Evolutionary conservation across 2,113 vertebrate genomes (phyloP).

Genomic region (Melanerpes aurifrons): DNA sequence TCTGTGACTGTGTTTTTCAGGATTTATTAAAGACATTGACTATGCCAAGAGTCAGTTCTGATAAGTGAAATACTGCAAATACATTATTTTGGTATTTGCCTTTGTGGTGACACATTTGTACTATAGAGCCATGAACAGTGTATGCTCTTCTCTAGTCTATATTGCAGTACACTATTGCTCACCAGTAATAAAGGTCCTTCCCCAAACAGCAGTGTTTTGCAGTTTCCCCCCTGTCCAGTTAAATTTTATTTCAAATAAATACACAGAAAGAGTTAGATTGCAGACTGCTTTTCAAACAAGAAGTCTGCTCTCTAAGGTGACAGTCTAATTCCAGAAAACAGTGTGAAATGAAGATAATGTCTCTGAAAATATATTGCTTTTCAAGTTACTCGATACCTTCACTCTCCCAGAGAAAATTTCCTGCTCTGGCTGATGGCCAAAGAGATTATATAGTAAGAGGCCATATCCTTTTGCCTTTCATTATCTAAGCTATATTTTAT

Average conservation of each 20-base stretch:
- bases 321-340: conserved; percentile 61
- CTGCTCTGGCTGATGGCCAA: conserved; percentile 73
- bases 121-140: not conserved
- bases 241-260: conserved; percentile 1
- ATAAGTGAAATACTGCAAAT: not conserved
- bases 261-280: not conserved
- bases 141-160: not conserved
- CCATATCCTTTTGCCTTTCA: conserved; percentile 65
- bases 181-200: not conserved
- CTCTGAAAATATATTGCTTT: conserved; percentile 66
- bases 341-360: conserved; percentile 34
- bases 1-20: not conserved
- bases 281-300: conserved; percentile 1
- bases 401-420: conserved; percentile 68
- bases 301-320: conserved; percentile 29
- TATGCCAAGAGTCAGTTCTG: not conserved
- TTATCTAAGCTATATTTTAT: conserved; percentile 69
- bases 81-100: not conserved
- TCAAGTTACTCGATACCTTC: conserved; percentile 57
- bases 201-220: not conserved
- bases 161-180: not conserved
- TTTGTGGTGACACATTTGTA: not conserved
- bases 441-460: conserved; percentile 63
- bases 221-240: not conserved
- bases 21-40: not conserved